A percentile compares a stretch with the other conserved stretches of the same genome.
phyloP scores from a whole-genome alignment of 2,797 vertebrate species.

The Smutsia temminckii region DNA sequence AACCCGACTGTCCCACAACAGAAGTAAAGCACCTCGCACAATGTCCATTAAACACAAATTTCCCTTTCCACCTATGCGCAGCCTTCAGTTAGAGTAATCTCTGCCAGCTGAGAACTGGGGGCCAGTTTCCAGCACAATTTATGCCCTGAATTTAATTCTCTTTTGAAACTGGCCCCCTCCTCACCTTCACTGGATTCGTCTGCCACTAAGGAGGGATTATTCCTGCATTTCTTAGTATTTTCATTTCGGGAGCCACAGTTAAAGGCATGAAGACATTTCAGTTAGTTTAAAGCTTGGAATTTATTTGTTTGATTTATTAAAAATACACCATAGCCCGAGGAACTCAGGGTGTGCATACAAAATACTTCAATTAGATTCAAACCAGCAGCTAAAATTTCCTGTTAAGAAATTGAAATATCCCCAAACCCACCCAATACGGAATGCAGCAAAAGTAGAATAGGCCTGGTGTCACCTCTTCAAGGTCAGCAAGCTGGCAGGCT shows the following conservation, averaged over 20 bases:
- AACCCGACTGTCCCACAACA: background rate
- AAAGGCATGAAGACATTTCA: constrained; percentile 39
- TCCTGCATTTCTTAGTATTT: constrained; percentile 26
- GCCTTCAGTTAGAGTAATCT: background rate
- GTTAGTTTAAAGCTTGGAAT: constrained; percentile 55
- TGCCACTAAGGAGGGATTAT: background rate
- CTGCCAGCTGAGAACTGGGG: background rate
- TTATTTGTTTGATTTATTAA: constrained; percentile 74
- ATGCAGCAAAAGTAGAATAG: background rate
- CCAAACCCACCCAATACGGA: background rate
- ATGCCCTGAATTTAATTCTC: background rate
- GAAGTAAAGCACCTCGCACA: background rate
- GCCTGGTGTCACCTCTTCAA: constrained; percentile 61
- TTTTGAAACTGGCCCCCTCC: background rate
- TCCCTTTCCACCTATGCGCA: background rate
- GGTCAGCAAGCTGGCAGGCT: constrained; percentile 56
- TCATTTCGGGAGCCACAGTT: background rate
- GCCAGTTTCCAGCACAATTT: constrained; percentile 19
- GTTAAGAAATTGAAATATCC: constrained; percentile 60
- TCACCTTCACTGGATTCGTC: background rate
- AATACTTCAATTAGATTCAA: constrained; percentile 70
- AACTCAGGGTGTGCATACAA: constrained; percentile 53
- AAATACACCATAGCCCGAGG: constrained; percentile 57
- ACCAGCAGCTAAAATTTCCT: constrained; percentile 66
- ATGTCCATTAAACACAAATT: background rate